Percentiles rank a stretch among this genome's conserved stretches.
phyloP scores from a whole-genome alignment of 2,113 vertebrate genomes.

The Syrrhaptes paradoxus region DNA sequence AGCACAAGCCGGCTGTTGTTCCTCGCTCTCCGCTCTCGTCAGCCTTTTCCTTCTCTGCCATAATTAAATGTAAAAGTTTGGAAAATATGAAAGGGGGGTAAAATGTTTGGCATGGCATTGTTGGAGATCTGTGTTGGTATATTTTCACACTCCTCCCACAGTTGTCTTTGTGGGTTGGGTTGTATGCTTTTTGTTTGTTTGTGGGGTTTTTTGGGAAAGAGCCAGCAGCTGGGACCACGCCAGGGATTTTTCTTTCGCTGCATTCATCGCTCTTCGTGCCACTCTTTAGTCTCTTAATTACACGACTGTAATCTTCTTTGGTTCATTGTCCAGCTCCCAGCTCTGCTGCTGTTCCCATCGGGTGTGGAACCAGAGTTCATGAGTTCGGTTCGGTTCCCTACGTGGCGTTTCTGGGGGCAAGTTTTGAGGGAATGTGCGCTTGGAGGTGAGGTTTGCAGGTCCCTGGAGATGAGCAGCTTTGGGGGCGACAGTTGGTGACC shows the following conservation, averaged over 20 bases:
- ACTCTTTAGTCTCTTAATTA: slow-evolving; percentile 39
- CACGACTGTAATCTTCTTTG: not conserved
- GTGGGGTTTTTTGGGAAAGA: slow-evolving; percentile 13
- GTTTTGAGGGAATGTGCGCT: too few species aligned
- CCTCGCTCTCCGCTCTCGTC: not conserved
- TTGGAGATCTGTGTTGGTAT: not conserved
- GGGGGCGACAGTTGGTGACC: not conserved
- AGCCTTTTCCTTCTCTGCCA: not conserved
- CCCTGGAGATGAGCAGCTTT: not conserved
- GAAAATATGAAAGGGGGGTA: not conserved
- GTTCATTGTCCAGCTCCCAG: not conserved
- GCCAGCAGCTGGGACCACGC: slow-evolving; percentile 16
- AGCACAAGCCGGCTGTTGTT: not conserved
- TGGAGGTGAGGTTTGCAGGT: accelerated
- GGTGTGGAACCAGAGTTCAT: not conserved
- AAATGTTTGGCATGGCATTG: not conserved
- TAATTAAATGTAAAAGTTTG: not conserved
- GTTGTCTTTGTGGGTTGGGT: slow-evolving; percentile 20
- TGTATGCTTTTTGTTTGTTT: not conserved
- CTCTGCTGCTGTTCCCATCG: not conserved
- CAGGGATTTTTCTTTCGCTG: slow-evolving; percentile 46
- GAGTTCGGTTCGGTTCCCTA: not conserved
- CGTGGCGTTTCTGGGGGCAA: not conserved
- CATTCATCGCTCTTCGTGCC: slow-evolving; percentile 5
- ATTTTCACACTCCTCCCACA: slow-evolving; percentile 19